Percentiles rank a stretch among this genome's conserved stretches.
Conservation (phyloP, 2,888 invertebrate species). For the Sinodicranocentrus sp. region DNA sequence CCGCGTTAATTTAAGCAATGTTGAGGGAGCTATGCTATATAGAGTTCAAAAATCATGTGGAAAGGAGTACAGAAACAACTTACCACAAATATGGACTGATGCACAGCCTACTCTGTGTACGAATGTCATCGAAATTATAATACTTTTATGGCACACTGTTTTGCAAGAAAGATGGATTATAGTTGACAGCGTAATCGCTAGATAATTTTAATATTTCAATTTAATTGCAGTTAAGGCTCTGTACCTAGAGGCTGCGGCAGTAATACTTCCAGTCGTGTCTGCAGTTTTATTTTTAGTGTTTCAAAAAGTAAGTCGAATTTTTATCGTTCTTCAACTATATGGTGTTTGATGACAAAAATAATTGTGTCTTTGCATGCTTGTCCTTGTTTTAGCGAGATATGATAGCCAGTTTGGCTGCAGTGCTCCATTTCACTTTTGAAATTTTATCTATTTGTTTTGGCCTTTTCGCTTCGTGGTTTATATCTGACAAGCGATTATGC, state of each 20-base stretch:
- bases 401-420: not conserved
- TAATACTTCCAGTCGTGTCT: slow-evolving; percentile 17
- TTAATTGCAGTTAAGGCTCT: slow-evolving; percentile 25
- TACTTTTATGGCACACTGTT: no score
- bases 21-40: slow-evolving; percentile 20
- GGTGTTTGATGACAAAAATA: no score
- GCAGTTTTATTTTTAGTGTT: slow-evolving; percentile 27
- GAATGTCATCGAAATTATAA: not conserved
- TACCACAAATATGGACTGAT: slow-evolving; percentile 40
- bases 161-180: no score
- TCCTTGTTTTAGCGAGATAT: slow-evolving; percentile 21
- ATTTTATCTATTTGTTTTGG: slow-evolving; percentile 12
- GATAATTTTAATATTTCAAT: no score
- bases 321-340: no score
- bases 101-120: slow-evolving; percentile 34
- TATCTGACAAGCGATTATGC: slow-evolving; percentile 28
- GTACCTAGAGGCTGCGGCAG: slow-evolving; percentile 17
- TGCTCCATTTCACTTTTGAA: slow-evolving; percentile 29
- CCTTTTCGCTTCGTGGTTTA: slow-evolving; percentile 39
- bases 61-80: slow-evolving; percentile 26
- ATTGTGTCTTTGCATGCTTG: not conserved
- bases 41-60: slow-evolving; percentile 17
- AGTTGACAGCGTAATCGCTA: no score
- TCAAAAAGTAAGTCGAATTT: slow-evolving; percentile 34
- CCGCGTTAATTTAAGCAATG: not conserved